Evolutionary conservation across 2,888 invertebrate genomes (phyloP).

Genomic region (Gandaritis pyraliata): DNA sequence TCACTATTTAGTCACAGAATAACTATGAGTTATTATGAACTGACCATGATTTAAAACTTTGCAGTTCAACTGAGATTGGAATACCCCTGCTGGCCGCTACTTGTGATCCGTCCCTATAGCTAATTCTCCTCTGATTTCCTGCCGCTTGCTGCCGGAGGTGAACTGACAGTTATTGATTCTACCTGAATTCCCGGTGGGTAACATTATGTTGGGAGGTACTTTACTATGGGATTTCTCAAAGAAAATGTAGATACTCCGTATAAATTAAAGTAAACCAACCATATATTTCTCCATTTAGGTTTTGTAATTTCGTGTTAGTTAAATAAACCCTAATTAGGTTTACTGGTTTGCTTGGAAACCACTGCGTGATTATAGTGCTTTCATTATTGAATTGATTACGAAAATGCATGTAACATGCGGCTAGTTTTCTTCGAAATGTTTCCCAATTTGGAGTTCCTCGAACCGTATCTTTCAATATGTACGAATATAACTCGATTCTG

Average conservation of each 20-base stretch:
- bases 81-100: slow-evolving; percentile 55
- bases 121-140: slow-evolving; percentile 63
- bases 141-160: slow-evolving; percentile 51
- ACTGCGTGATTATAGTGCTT: slow-evolving; percentile 1
- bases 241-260: too few relatives aligned
- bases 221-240: slow-evolving; percentile 19
- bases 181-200: slow-evolving; percentile 18
- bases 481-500: slow-evolving; percentile 5
- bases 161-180: slow-evolving; percentile 69
- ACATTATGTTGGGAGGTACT: slow-evolving; percentile 16
- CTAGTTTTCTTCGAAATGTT: slow-evolving; percentile 7
- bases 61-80: too few relatives aligned
- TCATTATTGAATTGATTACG: slow-evolving; percentile 9
- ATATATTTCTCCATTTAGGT: too few relatives aligned
- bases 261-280: too few relatives aligned
- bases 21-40: too few relatives aligned
- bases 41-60: too few relatives aligned
- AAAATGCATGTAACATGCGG: slow-evolving; percentile 9
- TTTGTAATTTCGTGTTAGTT: too few relatives aligned
- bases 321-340: neutral
- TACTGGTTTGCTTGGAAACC: neutral
- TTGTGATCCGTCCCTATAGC: slow-evolving; percentile 59
- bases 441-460: slow-evolving; percentile 10
- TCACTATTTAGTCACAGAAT: too few relatives aligned
- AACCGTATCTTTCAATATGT: slow-evolving; percentile 17